These are phyloP conservation scores for Drosophila varians DNA, from an alignment of 1,140 invertebrate genomes.

Conservation along the genomic window DNA sequence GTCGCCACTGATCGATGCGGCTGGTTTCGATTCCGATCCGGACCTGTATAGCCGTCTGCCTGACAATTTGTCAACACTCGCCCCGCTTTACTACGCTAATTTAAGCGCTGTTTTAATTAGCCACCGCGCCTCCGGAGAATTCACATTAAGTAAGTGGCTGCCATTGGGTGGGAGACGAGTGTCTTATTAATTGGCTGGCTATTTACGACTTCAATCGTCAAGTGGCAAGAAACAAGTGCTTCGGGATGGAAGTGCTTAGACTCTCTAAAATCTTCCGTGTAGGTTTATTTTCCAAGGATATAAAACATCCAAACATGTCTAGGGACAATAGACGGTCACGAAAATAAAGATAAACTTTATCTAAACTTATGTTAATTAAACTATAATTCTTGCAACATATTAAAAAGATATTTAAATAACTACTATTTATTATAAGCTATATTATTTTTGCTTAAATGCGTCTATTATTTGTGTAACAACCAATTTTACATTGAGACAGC, in stretches of 20 bases:
- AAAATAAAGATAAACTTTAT: too few species aligned
- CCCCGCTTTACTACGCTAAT: slow-evolving; percentile 48
- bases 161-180: slow-evolving; percentile 1
- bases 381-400: too few species aligned
- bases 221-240: not conserved
- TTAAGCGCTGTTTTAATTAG: slow-evolving; percentile 55
- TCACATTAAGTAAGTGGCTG: slow-evolving; percentile 8
- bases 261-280: not conserved
- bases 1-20: slow-evolving; percentile 46
- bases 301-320: too few species aligned
- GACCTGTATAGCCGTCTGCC: slow-evolving; percentile 9
- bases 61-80: slow-evolving; percentile 55
- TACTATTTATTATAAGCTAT: too few species aligned
- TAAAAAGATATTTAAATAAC: too few species aligned
- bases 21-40: slow-evolving; percentile 13
- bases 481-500: too few species aligned
- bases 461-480: too few species aligned
- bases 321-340: too few species aligned
- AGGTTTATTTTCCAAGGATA: not conserved
- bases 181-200: slow-evolving; percentile 15
- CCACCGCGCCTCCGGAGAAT: slow-evolving; percentile 2
- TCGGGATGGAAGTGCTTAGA: not conserved
- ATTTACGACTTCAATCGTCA: slow-evolving; percentile 9
- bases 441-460: too few species aligned
- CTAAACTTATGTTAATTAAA: too few species aligned